Base-by-base conservation (phyloP, 2,113 vertebrate genomes). In the Cephalopholis sonnerati region DNA sequence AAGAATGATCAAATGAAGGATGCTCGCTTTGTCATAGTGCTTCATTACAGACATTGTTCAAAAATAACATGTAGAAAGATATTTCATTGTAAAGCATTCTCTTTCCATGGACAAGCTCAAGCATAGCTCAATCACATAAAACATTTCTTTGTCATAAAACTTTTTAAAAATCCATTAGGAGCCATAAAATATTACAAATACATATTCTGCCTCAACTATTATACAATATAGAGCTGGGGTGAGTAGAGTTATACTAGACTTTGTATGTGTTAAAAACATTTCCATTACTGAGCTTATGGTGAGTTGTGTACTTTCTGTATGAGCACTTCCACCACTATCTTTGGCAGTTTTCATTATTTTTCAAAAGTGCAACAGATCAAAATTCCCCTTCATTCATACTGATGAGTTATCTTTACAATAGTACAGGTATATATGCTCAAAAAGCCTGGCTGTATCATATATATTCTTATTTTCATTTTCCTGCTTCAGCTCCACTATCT, bases 331-430 rank as follows among this genome's bases (percentile, higher is more conserved):
- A 82, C 55, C 70, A 69, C 44, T 32, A 48, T 95, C 94, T 95
- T 94, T 94, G 94, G 94, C 91, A 89, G 89, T 83, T 90, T 83
- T 67, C 65, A 66, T 79, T 67, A 64, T 70, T 53, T 82, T 62
- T 75, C 25, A 79, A 89, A 93, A 91, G 90, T 90, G 86, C 89
- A 88, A 75, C 65, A 61, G 48, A 61, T 63, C 59, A 59, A 46
- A 48, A 24, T 64, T 27, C 53, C 18, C 63, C 73, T 81, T 82
- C 72, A 77, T 89, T 3, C 32, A 36, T 36, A 36, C 32, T 36
- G 6, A 36, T 36, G 32, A 29, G 36, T 53, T 66, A 17, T 62
- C 48, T 53, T 71, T 64, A 67, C 20, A 77, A 46, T 4, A 72
- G 18, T 61, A 74, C 62, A 62, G 32, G 15, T 25, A 24, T 6